A percentile compares a stretch with the other conserved stretches of the same genome.
Conservation (phyloP, 2,797 vertebrate species). For the Hephaestus fuliginosus region DNA sequence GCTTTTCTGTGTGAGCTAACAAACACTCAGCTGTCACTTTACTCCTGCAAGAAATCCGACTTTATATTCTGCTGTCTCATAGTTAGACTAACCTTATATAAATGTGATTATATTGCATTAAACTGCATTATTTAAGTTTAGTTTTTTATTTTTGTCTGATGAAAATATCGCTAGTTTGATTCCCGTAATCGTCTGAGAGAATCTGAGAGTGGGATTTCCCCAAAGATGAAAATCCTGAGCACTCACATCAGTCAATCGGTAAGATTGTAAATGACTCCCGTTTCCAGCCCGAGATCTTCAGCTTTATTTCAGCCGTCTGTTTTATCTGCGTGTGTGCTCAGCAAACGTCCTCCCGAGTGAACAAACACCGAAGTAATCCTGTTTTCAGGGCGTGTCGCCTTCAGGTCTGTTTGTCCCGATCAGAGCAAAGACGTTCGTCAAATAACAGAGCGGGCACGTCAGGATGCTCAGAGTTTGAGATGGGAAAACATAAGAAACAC, state of each 20-base stretch:
- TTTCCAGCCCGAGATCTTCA: not conserved
- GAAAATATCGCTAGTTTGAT: not conserved
- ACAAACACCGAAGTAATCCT: conserved; percentile 30
- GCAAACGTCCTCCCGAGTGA: not conserved
- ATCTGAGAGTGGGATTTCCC: not conserved
- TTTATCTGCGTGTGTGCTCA: conserved; percentile 4
- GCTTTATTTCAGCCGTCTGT: not conserved
- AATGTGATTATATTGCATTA: not conserved
- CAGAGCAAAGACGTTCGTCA: not conserved
- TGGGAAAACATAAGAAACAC: not conserved
- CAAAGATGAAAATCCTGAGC: too few relatives aligned
- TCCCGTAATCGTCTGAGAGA: not conserved
- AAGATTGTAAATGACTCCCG: not conserved
- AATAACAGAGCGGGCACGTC: not conserved
- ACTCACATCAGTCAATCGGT: not conserved
- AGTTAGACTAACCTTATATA: not conserved
- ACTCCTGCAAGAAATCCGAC: too few relatives aligned
- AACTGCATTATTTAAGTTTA: too few relatives aligned
- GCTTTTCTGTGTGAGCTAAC: too few relatives aligned
- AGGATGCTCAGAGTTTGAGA: not conserved
- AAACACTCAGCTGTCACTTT: too few relatives aligned
- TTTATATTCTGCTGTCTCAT: too few relatives aligned
- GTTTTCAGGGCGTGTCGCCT: conserved; percentile 14
- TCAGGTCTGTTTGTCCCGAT: not conserved
- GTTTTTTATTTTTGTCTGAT: not conserved